Evolutionary conservation across 2,113 vertebrate species (phyloP).

Genomic region (Sceloporus undulatus): DNA sequence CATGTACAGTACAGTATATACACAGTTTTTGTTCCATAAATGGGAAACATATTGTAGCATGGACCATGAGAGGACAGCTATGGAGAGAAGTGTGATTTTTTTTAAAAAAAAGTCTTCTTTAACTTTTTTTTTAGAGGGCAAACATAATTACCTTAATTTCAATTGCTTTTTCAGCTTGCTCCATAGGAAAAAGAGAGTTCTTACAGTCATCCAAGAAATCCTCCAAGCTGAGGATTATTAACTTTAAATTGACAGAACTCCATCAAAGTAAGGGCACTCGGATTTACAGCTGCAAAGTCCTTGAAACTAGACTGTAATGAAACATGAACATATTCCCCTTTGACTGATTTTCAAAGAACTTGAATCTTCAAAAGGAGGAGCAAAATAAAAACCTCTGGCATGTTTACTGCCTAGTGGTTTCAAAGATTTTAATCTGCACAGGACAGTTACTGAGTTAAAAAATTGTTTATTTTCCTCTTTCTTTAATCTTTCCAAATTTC

Average conservation of each 20-base stretch:
- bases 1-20: not conserved
- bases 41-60: no score
- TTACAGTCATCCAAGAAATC: not conserved
- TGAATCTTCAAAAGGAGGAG: not conserved
- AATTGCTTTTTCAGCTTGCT: not conserved
- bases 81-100: not conserved
- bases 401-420: not conserved
- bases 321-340: not conserved
- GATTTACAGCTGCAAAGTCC: not conserved
- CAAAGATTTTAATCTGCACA: conserved; percentile 19
- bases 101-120: not conserved
- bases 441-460: not conserved
- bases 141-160: not conserved
- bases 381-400: not conserved
- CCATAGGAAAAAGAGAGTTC: not conserved
- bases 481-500: conserved; percentile 1
- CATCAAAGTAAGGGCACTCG: not conserved
- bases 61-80: not conserved
- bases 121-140: not conserved
- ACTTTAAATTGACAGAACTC: not conserved
- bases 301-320: not conserved
- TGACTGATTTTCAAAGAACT: not conserved
- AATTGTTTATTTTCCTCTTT: not conserved
- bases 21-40: not conserved
- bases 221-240: not conserved